Conservation (phyloP, 2,113 vertebrate genomes). For the Nesogale talazaci region DNA sequence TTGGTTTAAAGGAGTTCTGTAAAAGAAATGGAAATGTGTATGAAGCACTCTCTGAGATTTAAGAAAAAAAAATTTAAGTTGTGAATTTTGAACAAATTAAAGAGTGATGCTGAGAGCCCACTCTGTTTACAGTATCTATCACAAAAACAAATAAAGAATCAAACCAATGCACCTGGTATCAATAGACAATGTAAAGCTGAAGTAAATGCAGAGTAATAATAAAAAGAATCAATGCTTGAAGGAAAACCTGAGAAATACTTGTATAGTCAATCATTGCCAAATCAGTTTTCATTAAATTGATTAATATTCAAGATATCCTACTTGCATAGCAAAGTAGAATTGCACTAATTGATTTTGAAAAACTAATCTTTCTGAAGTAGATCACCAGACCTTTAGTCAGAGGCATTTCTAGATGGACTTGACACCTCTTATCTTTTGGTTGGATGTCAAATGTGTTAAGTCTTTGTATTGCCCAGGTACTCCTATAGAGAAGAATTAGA, state of each 20-base stretch:
- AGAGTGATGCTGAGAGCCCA: not conserved
- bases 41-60: not conserved
- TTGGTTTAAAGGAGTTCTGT: too few relatives aligned
- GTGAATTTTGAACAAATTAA: not conserved
- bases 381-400: not conserved
- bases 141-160: accelerated
- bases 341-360: not conserved
- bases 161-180: accelerated
- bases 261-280: accelerated
- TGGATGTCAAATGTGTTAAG: not conserved
- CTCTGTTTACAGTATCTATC: not conserved
- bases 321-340: not conserved
- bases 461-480: not conserved
- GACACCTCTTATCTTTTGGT: not conserved
- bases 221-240: not conserved
- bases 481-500: not conserved
- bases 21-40: not conserved
- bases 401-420: not conserved
- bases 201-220: accelerated
- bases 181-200: not conserved
- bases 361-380: not conserved
- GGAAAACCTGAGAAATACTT: accelerated
- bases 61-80: not conserved
- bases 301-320: not conserved
- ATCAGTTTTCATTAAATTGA: not conserved